Percentiles rank a stretch among this genome's conserved stretches.
phyloP scores from a whole-genome alignment of 2,113 vertebrate species.

The Leptobrachium leishanense region DNA sequence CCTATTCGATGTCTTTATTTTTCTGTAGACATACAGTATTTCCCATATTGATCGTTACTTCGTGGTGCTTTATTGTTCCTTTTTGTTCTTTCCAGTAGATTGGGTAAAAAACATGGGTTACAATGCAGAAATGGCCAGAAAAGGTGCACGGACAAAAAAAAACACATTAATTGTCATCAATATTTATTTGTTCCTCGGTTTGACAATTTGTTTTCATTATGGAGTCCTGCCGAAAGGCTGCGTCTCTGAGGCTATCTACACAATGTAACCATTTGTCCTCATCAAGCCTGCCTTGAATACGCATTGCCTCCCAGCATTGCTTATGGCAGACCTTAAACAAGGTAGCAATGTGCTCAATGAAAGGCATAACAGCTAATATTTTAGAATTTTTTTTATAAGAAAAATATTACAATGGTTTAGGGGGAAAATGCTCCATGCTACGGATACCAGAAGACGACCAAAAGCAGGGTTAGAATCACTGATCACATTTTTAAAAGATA shows the following conservation, averaged over 20 bases:
- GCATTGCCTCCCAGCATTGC: background rate
- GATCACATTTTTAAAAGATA: too few relatives aligned
- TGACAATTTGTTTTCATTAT: constrained; percentile 25
- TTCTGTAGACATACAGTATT: background rate
- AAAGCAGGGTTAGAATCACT: too few relatives aligned
- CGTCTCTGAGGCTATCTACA: background rate
- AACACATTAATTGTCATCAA: constrained; percentile 28
- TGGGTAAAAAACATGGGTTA: background rate
- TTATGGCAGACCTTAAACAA: background rate
- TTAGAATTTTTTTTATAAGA: too few relatives aligned
- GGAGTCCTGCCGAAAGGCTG: background rate
- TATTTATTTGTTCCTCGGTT: constrained; percentile 19
- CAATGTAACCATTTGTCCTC: background rate
- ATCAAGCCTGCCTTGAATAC: background rate
- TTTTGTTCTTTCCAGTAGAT: background rate
- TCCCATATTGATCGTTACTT: constrained; percentile 14
- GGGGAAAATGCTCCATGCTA: too few relatives aligned
- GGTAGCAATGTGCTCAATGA: background rate
- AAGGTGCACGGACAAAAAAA: background rate
- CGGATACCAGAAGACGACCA: too few relatives aligned
- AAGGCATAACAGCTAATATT: background rate
- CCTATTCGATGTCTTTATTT: background rate
- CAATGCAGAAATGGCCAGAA: background rate
- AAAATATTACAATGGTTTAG: too few relatives aligned
- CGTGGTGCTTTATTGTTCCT: background rate